Evolutionary conservation across 2,888 invertebrate species (phyloP), one percentile per base, ranked within the genome.

Genomic region (Nezara viridula): DNA sequence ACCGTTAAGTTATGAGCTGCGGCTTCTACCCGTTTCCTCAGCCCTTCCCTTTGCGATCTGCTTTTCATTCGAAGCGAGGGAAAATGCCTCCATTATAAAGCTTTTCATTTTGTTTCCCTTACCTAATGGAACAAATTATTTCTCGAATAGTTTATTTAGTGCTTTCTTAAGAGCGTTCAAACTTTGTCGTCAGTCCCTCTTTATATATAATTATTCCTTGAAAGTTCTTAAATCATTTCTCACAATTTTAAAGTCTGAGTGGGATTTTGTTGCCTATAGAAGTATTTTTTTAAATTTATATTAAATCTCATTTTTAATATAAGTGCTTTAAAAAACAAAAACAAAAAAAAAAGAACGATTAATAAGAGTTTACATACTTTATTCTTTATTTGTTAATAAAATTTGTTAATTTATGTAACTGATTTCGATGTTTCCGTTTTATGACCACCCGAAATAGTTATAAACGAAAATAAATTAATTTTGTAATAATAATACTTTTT

Each of bases 41-140:
- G 10, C 7, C 24, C 44, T 40, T 3, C 5, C 24, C n/a, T 24
- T 81, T 16, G 81, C 24, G 44, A 44, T 47, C 4, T 81, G 40
- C 81, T 81, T 44, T 81, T 81, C 81, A 81, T 24, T 47, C 44
- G 6, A 24, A 44, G n/a, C n/a, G 81, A 40, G 5, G 40, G 44
- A 16, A 81, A 81, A 81, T n/a, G 81, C n/a, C 81, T 47, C 81
- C 44, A 81, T 44, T 81, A 81, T 81, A 12, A n/a, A 47, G 81
- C 81, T 81, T 81, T 81, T 24, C 44, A n/a, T 81, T 81, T 81
- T 81, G 81, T 81, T 47, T 47, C 81, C 40, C 81, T 47, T 81
- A 44, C 44, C 44, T 44, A 81, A 81, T 81, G 81, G 81, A 81
- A 81, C 81, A 47, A 81, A 81, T 81, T 81, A 81, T 81, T 81